These are phyloP conservation scores for Acholoe squamosa DNA, from an alignment of 2,888 invertebrate genomes.

Conservation along the genomic window DNA sequence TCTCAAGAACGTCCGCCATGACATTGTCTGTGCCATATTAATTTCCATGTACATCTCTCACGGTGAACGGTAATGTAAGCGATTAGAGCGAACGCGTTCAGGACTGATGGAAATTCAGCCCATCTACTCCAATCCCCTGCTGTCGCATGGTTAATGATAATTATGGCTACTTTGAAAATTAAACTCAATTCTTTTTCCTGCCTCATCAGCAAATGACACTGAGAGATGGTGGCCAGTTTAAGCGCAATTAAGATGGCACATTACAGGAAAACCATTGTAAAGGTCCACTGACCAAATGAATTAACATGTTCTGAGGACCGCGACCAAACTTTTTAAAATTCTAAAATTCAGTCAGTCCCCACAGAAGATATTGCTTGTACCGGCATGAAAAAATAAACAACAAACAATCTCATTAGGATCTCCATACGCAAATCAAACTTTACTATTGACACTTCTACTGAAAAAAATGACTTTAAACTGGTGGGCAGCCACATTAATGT, in stretches of 20 bases:
- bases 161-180: background rate
- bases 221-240: background rate
- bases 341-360: background rate
- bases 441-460: background rate
- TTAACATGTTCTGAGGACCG: background rate
- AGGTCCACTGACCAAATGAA: background rate
- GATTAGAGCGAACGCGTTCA: too few species aligned
- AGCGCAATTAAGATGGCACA: background rate
- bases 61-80: too few species aligned
- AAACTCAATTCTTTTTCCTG: background rate
- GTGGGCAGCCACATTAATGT: background rate
- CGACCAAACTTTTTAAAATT: background rate
- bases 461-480: background rate
- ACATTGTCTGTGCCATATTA: too few species aligned
- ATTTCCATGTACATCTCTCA: too few species aligned
- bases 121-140: too few species aligned
- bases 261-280: background rate
- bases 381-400: too few species aligned
- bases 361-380: background rate
- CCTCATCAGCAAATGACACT: background rate
- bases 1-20: too few species aligned
- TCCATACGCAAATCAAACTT: background rate
- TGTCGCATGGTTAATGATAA: background rate
- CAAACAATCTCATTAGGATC: background rate
- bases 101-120: too few species aligned